A percentile compares a stretch with the other conserved stretches of the same genome.
Evolutionary conservation across 2,797 vertebrate genomes (phyloP).

Genomic region (Lacerta bilineata): DNA sequence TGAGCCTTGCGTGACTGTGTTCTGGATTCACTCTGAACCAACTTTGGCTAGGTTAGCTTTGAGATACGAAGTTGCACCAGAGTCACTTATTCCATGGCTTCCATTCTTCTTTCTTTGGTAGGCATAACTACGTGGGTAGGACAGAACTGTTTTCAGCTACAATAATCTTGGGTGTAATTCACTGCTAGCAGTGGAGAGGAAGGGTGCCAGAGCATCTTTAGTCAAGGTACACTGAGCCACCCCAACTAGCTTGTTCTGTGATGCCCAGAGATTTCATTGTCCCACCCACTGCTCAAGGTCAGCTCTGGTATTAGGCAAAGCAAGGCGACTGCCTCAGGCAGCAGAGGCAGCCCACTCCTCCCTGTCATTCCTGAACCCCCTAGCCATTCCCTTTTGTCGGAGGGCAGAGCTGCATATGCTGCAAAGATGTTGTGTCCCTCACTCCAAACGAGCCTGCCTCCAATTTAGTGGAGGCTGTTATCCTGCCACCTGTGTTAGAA

Average conservation of each 20-base stretch:
- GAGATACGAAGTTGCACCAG: not conserved
- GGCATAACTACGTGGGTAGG: not conserved
- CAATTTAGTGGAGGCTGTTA: no score
- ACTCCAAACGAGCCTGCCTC: no score
- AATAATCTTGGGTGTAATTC: not conserved
- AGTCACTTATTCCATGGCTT: not conserved
- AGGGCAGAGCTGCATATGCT: no score
- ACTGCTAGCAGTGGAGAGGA: not conserved
- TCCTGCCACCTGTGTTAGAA: no score
- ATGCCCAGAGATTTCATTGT: not conserved
- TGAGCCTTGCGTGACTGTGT: constrained; percentile 43
- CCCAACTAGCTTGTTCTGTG: not conserved
- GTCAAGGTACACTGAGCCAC: not conserved
- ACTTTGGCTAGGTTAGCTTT: constrained; percentile 18
- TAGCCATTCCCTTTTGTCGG: no score
- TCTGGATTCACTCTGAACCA: constrained; percentile 20
- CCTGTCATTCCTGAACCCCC: no score
- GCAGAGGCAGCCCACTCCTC: no score
- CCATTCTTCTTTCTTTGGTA: constrained; percentile 23
- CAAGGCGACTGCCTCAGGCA: no score
- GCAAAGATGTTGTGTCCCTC: no score
- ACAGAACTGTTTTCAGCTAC: not conserved
- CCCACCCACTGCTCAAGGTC: not conserved
- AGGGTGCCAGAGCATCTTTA: not conserved
- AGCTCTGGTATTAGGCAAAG: no score